These are phyloP conservation scores for Cepaea nemoralis DNA, from an alignment of 1,140 invertebrate species.

Conservation along the genomic window DNA sequence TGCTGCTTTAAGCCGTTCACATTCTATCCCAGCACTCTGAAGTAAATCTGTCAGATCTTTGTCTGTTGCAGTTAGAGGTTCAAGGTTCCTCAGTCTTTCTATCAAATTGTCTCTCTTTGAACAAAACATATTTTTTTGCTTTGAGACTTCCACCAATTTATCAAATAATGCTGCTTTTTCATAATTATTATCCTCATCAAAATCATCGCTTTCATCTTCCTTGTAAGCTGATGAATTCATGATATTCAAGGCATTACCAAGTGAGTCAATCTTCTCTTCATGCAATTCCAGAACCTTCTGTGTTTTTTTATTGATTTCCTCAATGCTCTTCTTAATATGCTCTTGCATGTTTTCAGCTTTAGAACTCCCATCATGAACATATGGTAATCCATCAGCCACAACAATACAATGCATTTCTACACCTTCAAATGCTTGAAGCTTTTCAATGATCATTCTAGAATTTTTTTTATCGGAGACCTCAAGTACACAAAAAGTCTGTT, in stretches of 20 bases:
- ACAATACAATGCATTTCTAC: too few relatives aligned
- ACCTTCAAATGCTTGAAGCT: too few relatives aligned
- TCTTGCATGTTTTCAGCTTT: neutral
- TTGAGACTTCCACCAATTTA: constrained; percentile 54
- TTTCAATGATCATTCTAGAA: too few relatives aligned
- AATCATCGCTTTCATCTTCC: neutral
- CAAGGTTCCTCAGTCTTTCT: constrained; percentile 38
- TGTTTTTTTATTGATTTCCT: constrained; percentile 8
- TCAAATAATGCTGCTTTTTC: constrained; percentile 47
- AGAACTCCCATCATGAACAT: neutral
- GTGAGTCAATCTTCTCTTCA: neutral
- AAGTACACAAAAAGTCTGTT: too few relatives aligned
- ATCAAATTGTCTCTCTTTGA: constrained; percentile 35
- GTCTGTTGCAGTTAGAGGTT: constrained; percentile 32
- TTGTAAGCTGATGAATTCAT: neutral
- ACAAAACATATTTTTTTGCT: constrained; percentile 55
- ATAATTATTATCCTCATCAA: neutral
- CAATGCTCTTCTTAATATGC: neutral
- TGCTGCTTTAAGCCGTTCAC: constrained; percentile 47
- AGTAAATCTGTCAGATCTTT: constrained; percentile 44
- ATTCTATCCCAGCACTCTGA: constrained; percentile 58
- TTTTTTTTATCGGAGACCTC: too few relatives aligned
- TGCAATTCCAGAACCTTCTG: neutral
- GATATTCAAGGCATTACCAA: constrained; percentile 4
- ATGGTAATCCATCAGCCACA: too few relatives aligned